Base-by-base conservation (phyloP, 35 echinoderm and acorn worm species). In the Lytechinus variegatus region DNA sequence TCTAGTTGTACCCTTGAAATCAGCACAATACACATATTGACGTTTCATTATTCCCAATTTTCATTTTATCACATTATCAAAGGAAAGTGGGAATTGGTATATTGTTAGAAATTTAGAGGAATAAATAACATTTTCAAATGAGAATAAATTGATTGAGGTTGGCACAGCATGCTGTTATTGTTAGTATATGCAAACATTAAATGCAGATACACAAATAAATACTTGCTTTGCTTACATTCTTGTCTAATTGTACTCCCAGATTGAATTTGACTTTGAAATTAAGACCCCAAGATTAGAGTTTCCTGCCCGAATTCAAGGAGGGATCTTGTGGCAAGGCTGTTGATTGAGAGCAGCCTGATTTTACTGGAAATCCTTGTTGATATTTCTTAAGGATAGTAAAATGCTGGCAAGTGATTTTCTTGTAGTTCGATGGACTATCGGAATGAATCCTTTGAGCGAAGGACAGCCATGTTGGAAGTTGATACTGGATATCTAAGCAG, bases 211-310 rank as follows among this genome's bases (percentile, higher is more conserved):
- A 79, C 19, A 79, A 79, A 79, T 79, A n/a, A 79, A 79, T 24
- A 79, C 19, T 79, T 79, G 66, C 19, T 79, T 79, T 79, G 12
- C 66, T n/a, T 79, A 24, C 11, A 56, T 56, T 2, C 66, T 79
- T 79, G 66, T 79, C 8, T 79, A 8, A 79, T 79, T 79, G 66
- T 79, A 24, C 19, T 24, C 19, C 21, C 14, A 79, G 66, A 19
- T 79, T 79, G 66, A 79, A 79, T 79, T 79, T 79, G 66, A 79
- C 66, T 79, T 79, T 79, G 66, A 79, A 79, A 79, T 79, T 79
- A 79, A 79, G 66, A 79, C 66, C 19, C 21, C 2, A 79, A 79
- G 66, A 79, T 79, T 79, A 79, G 66, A 79, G n/a, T n/a, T 79
- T 79, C 66, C 66, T 79, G 66, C 21, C 66, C 19, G 66, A 16